A percentile compares a stretch with the other conserved stretches of the same genome.
Evolutionary conservation across 1,140 invertebrate genomes (phyloP).

Genomic region (Acromyrmex echinatior): DNA sequence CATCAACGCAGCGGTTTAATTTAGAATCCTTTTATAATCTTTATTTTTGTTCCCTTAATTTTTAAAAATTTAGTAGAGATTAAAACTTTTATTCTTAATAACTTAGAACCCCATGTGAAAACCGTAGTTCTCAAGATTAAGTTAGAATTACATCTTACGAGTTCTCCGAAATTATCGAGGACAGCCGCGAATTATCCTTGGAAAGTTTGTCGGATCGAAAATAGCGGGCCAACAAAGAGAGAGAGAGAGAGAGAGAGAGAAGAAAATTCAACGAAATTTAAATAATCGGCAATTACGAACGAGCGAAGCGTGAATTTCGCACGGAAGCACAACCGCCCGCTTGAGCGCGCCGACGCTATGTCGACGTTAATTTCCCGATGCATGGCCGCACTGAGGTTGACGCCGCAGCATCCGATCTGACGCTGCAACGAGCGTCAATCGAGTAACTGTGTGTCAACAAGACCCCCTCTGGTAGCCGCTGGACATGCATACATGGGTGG

Average conservation of each 20-base stretch:
- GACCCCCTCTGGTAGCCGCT: background rate
- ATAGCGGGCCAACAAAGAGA: background rate
- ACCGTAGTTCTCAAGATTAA: background rate
- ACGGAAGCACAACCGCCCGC: conserved; percentile 21
- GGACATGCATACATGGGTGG: background rate
- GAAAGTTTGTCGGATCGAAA: conserved; percentile 14
- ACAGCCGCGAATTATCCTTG: background rate
- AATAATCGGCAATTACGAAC: conserved; percentile 73
- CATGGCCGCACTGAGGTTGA: conserved; percentile 43
- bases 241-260: background rate
- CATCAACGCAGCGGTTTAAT: background rate
- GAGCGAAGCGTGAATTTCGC: conserved; percentile 66
- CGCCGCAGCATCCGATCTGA: conserved; percentile 56
- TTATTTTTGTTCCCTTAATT: background rate
- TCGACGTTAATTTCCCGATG: conserved; percentile 41
- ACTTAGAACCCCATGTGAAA: background rate
- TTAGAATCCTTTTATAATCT: background rate
- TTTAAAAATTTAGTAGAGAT: background rate
- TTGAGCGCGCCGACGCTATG: conserved; percentile 32
- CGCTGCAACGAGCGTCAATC: conserved; percentile 42
- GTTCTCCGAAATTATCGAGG: conserved; percentile 14
- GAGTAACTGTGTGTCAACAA: conserved; percentile 44
- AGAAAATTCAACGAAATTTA: conserved; percentile 61
- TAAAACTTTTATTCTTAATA: background rate
- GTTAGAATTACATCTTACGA: background rate